Percentiles rank a stretch among this genome's conserved stretches.
These are phyloP conservation scores for Thryonomys swinderianus DNA, from an alignment of 2,113 vertebrate genomes.

Conservation along the genomic window DNA sequence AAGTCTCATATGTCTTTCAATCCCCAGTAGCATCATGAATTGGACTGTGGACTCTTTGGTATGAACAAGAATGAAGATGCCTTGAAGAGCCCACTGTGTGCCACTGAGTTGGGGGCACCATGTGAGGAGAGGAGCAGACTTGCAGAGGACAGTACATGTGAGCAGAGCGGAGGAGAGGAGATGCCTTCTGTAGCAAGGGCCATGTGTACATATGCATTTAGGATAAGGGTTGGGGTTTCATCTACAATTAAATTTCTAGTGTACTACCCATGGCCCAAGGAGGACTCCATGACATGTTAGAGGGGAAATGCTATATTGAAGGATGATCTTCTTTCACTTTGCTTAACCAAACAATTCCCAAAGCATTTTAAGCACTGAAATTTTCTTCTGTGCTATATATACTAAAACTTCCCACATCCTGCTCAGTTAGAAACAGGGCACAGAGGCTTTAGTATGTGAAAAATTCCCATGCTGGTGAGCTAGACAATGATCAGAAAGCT, in stretches of 20 bases:
- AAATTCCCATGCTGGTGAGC: neutral
- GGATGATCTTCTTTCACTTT: neutral
- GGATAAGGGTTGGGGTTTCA: neutral
- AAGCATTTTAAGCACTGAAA: neutral
- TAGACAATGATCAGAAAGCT: neutral
- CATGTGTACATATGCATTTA: neutral
- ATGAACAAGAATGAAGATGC: neutral
- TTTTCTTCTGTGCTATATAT: neutral
- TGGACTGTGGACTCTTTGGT: neutral
- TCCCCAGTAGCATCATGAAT: neutral
- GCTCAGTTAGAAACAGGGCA: neutral
- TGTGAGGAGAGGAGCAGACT: accelerated
- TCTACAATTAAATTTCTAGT: neutral
- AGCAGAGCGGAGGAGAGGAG: neutral
- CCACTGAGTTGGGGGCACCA: accelerated
- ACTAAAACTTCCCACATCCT: neutral
- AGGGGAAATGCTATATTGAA: neutral
- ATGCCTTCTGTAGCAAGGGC: neutral
- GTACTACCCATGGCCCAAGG: neutral
- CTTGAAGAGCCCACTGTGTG: neutral
- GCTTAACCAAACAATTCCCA: neutral
- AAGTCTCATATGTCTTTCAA: neutral
- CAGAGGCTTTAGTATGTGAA: neutral
- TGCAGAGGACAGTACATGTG: neutral
- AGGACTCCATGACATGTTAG: neutral